These are phyloP conservation scores for Bruchidius siliquastri DNA, from an alignment of 2,888 invertebrate species.

Conservation along the genomic window DNA sequence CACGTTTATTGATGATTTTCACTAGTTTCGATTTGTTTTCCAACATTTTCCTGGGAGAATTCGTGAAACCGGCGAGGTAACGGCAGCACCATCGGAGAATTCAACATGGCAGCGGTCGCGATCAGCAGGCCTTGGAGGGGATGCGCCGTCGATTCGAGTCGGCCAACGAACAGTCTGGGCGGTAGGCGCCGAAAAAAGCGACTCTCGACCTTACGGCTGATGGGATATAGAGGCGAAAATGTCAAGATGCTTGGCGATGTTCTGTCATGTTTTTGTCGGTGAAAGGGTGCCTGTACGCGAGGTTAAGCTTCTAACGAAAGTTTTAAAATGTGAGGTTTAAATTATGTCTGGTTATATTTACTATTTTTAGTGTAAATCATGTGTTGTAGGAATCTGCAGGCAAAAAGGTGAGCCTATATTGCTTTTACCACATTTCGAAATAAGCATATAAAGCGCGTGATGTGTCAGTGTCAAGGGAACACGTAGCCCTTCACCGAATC, in stretches of 20 bases:
- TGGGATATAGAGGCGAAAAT: not conserved
- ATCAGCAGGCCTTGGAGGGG: constrained; percentile 21
- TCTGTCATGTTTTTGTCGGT: not conserved
- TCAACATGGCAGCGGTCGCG: constrained; percentile 43
- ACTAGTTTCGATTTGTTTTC: constrained; percentile 19
- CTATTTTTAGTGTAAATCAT: not conserved
- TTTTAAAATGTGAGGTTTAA: not conserved
- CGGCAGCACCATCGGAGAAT: constrained; percentile 41
- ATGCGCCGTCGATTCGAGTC: constrained; percentile 5
- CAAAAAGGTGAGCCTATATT: not conserved
- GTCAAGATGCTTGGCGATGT: not conserved
- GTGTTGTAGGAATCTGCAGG: not conserved
- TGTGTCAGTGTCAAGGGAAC: not conserved
- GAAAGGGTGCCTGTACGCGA: not conserved
- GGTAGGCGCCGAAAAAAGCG: constrained; percentile 4
- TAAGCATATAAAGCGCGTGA: not conserved
- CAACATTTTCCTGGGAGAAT: constrained; percentile 9
- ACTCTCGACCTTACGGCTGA: constrained; percentile 7
- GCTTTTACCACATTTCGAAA: not conserved
- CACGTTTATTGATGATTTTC: constrained; percentile 7
- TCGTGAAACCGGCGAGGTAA: constrained; percentile 15
- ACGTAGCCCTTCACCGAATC: not conserved
- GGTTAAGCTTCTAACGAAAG: not conserved
- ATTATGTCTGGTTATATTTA: not conserved
- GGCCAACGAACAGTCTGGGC: constrained; percentile 17